Conservation (phyloP, 2,797 vertebrate species). For the Phalanger gymnotis region DNA sequence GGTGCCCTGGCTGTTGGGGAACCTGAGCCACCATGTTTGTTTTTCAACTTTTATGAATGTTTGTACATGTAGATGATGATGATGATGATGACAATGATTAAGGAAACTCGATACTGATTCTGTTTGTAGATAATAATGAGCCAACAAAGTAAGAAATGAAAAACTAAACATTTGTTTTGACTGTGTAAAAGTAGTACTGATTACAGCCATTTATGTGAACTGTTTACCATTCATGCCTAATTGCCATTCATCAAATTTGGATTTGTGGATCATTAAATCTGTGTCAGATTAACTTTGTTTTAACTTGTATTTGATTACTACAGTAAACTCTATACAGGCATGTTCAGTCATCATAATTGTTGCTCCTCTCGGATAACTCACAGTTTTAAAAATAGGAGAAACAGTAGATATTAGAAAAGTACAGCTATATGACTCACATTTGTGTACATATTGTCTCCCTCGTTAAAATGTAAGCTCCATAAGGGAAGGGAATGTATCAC, state of each 20-base stretch:
- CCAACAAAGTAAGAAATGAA: slow-evolving; percentile 56
- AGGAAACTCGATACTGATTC: not conserved
- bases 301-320: slow-evolving; percentile 61
- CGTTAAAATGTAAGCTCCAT: not conserved
- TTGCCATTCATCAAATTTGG: slow-evolving; percentile 56
- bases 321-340: slow-evolving; percentile 46
- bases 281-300: slow-evolving; percentile 61
- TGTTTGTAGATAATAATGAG: slow-evolving; percentile 63
- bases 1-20: not conserved
- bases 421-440: not conserved
- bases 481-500: not conserved
- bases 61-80: not conserved
- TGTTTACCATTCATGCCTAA: slow-evolving; percentile 67
- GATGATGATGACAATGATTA: not conserved
- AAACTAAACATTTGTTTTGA: slow-evolving; percentile 52
- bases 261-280: slow-evolving; percentile 66
- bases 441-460: not conserved
- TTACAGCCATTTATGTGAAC: slow-evolving; percentile 68
- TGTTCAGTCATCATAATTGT: slow-evolving; percentile 52
- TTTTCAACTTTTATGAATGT: not conserved
- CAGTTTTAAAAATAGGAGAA: not conserved
- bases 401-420: not conserved
- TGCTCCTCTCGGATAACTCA: slow-evolving; percentile 37
- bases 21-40: not conserved
- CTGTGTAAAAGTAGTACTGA: slow-evolving; percentile 58